Evolutionary conservation across 1,140 invertebrate species (phyloP).

Genomic region (Helicorthomorpha holstii): DNA sequence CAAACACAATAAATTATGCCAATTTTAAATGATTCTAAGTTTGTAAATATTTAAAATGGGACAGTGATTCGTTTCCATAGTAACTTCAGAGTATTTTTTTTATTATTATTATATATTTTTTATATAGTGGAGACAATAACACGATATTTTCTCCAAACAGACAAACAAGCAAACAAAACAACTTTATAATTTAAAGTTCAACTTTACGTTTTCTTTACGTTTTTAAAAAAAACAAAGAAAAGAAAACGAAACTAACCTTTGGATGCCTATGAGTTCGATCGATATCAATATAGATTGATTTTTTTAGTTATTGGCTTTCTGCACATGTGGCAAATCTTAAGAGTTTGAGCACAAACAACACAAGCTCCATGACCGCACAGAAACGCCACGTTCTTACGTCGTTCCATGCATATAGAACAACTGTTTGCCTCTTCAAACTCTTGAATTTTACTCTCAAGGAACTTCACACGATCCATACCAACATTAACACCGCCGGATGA

Average conservation of each 20-base stretch:
- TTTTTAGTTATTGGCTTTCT: conserved; percentile 71
- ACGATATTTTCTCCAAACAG: no score
- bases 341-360: conserved; percentile 56
- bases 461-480: conserved; percentile 38
- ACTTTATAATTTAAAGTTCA: no score
- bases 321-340: conserved; percentile 83
- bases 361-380: conserved; percentile 78
- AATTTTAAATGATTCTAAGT: no score
- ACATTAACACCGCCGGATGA: conserved; percentile 25
- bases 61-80: no score
- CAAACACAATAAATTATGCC: no score
- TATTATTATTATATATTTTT: no score
- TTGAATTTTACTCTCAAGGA: conserved; percentile 64
- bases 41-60: no score
- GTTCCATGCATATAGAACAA: conserved; percentile 39
- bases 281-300: conserved; percentile 46
- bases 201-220: no score
- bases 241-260: background rate
- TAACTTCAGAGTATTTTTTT: no score
- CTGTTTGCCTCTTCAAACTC: conserved; percentile 75
- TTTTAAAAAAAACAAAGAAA: no score
- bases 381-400: conserved; percentile 63
- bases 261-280: background rate
- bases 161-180: no score
- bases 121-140: no score